Evolutionary conservation across 2,888 invertebrate species (phyloP).

Genomic region (Cepaea hortensis): DNA sequence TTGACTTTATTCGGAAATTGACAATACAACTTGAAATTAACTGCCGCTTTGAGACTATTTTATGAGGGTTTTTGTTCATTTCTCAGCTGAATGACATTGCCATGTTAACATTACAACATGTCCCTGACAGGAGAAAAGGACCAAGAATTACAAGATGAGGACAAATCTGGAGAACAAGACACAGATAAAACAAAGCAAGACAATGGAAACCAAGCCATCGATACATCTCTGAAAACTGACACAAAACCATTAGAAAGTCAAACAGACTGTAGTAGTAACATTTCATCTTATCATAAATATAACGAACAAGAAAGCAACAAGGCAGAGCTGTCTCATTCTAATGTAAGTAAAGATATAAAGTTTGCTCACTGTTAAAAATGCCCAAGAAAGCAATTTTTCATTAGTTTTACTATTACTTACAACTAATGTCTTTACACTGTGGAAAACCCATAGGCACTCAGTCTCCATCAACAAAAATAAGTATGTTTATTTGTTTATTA

Average conservation of each 20-base stretch:
- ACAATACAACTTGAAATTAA: neutral
- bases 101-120: slow-evolving; percentile 25
- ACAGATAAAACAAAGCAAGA: slow-evolving; percentile 36
- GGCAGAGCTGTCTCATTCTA: slow-evolving; percentile 33
- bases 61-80: neutral
- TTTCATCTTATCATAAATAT: slow-evolving; percentile 37
- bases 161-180: slow-evolving; percentile 35
- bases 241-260: slow-evolving; percentile 18
- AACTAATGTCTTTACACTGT: too few relatives aligned
- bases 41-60: neutral
- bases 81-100: slow-evolving; percentile 1
- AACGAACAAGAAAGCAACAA: slow-evolving; percentile 38
- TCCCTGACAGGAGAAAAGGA: slow-evolving; percentile 29
- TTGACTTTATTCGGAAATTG: too few relatives aligned
- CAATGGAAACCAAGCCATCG: slow-evolving; percentile 38
- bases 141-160: slow-evolving; percentile 36
- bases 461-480: too few relatives aligned
- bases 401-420: too few relatives aligned
- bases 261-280: slow-evolving; percentile 23
- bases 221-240: slow-evolving; percentile 12
- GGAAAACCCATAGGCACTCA: too few relatives aligned
- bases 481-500: too few relatives aligned
- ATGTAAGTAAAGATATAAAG: slow-evolving; percentile 30
- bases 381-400: neutral
- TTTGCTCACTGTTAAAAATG: slow-evolving; percentile 7